Evolutionary conservation across 2,113 vertebrate species (phyloP).

Genomic region (Nicator chloris): DNA sequence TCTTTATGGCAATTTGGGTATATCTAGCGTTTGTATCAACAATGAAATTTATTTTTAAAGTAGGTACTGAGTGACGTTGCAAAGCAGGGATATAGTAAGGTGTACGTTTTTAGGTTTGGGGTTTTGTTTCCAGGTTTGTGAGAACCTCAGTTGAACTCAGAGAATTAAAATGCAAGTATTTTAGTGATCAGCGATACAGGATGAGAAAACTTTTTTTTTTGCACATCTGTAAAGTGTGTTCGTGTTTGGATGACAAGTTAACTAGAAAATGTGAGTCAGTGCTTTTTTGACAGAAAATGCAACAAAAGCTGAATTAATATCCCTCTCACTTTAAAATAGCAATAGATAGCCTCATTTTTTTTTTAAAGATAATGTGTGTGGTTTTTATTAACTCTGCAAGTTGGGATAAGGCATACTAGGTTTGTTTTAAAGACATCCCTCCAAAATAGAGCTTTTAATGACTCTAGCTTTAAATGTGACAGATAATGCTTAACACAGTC

Average conservation of each 20-base stretch:
- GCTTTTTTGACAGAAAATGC: not conserved
- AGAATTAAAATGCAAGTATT: not conserved
- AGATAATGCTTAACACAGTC: not conserved
- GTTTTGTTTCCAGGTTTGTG: not conserved
- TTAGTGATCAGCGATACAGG: not conserved
- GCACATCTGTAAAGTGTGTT: not conserved
- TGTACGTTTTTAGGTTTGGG: not conserved
- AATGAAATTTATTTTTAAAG: not conserved
- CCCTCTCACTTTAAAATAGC: not conserved
- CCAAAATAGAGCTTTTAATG: not conserved
- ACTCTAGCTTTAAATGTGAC: not conserved
- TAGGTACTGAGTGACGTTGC: not conserved
- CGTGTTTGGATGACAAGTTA: not conserved
- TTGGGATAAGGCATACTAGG: not conserved
- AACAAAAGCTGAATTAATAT: not conserved
- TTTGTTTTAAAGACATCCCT: not conserved
- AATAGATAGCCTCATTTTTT: not conserved
- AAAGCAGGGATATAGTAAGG: not conserved
- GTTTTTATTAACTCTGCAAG: not conserved
- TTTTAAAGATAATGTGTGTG: not conserved
- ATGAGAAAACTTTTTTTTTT: not conserved
- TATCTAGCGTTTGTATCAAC: not conserved
- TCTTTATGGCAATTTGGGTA: not conserved
- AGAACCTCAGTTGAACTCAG: not conserved
- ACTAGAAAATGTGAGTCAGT: not conserved